Percentiles rank a stretch among this genome's conserved stretches.
These are phyloP conservation scores for Mareca strepera DNA, from an alignment of 2,797 vertebrate genomes.

Conservation along the genomic window DNA sequence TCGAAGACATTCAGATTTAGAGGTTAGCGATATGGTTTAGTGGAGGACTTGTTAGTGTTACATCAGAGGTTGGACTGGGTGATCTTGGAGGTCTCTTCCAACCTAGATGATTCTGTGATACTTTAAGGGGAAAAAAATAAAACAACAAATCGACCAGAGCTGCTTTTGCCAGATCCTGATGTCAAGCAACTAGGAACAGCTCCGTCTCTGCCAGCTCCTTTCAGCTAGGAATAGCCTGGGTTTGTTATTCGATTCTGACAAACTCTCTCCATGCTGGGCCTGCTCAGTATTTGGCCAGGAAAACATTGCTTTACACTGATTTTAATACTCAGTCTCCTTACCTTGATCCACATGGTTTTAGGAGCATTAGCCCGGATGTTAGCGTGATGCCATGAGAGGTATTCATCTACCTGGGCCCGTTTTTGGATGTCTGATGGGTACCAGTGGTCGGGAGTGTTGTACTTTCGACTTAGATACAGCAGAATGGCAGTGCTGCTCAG, in stretches of 20 bases:
- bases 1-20: too few relatives aligned
- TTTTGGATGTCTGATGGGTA: constrained; percentile 87
- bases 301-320: background rate
- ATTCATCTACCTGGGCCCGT: constrained; percentile 87
- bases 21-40: too few relatives aligned
- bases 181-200: background rate
- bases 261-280: background rate
- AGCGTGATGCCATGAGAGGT: constrained; percentile 90
- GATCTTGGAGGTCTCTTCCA: too few relatives aligned
- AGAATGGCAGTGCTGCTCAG: constrained; percentile 88
- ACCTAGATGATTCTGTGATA: too few relatives aligned
- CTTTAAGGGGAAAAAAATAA: background rate
- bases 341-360: constrained; percentile 78
- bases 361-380: constrained; percentile 77
- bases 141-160: background rate
- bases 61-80: too few relatives aligned
- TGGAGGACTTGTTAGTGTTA: too few relatives aligned
- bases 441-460: constrained; percentile 88
- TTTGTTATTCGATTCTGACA: background rate
- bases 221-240: background rate
- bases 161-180: background rate
- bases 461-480: constrained; percentile 86
- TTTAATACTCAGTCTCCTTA: constrained; percentile 28
- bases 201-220: background rate
- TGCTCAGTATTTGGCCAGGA: background rate